These are phyloP conservation scores for Trachops cirrhosus DNA, from an alignment of 2,797 vertebrate genomes.

Conservation along the genomic window DNA sequence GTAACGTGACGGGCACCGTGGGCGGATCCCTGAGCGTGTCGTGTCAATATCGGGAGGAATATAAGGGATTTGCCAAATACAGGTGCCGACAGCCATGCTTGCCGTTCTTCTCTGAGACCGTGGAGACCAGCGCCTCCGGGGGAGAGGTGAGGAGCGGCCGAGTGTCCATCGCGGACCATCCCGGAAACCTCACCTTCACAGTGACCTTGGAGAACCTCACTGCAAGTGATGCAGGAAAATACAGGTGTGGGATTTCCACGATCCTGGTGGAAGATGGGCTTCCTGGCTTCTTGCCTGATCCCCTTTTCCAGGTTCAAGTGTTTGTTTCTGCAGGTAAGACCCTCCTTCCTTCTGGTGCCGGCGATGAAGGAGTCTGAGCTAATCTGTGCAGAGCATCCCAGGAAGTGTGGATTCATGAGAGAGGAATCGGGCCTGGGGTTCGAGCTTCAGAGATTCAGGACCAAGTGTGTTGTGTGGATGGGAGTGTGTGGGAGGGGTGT, in stretches of 20 bases:
- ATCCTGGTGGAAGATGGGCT: background rate
- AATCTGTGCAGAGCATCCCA: background rate
- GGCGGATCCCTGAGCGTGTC: background rate
- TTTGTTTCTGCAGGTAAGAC: background rate
- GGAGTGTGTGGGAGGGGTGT: background rate
- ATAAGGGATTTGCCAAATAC: background rate
- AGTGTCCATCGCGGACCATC: background rate
- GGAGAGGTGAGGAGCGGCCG: background rate
- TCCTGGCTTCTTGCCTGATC: background rate
- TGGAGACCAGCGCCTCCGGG: background rate
- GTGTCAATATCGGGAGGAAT: background rate
- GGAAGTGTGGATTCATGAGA: background rate
- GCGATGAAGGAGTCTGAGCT: background rate
- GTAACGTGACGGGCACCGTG: accelerated
- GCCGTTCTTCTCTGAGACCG: background rate
- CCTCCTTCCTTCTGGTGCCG: background rate
- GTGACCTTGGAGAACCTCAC: conserved; percentile 43
- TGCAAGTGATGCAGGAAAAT: background rate
- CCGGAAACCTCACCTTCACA: background rate
- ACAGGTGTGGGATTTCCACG: background rate
- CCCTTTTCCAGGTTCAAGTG: conserved; percentile 10
- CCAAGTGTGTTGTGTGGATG: background rate
- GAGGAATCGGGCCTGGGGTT: background rate
- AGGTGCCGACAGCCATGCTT: background rate
- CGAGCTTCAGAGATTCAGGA: background rate